Evolutionary conservation across 2,888 invertebrate genomes (phyloP).

Genomic region (Therioaphis trifolii): DNA sequence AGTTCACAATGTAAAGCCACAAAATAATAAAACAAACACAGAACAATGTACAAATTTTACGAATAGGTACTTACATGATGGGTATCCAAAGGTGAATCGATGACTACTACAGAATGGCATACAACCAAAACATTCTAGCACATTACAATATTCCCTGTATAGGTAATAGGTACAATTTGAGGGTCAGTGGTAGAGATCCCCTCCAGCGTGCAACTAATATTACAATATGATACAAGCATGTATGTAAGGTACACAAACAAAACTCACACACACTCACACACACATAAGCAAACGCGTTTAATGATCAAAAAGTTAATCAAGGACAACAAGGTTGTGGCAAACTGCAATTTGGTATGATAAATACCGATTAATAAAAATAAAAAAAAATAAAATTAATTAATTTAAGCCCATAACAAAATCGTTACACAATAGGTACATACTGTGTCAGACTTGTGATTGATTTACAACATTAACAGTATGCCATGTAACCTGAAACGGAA

Average conservation of each 20-base stretch:
- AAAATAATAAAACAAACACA: neutral
- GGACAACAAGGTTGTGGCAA: slow-evolving; percentile 4
- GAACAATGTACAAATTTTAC: neutral
- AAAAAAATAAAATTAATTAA: neutral
- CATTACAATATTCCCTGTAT: neutral
- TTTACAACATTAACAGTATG: neutral
- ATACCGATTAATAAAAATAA: neutral
- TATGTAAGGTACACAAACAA: neutral
- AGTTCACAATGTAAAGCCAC: neutral
- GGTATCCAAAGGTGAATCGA: slow-evolving; percentile 32
- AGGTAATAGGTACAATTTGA: neutral
- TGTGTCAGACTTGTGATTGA: neutral
- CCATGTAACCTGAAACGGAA: neutral
- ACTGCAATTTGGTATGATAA: neutral
- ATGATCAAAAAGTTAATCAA: slow-evolving; percentile 24
- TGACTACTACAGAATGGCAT: slow-evolving; percentile 26
- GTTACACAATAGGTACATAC: slow-evolving; percentile 10
- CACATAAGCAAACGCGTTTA: neutral
- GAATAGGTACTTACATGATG: slow-evolving; percentile 32
- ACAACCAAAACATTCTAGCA: slow-evolving; percentile 40
- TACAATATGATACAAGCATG: slow-evolving; percentile 39
- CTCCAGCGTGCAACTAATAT: slow-evolving; percentile 35
- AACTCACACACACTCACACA: no score
- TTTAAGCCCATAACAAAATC: neutral
- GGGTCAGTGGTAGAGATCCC: slow-evolving; percentile 52